Conservation (phyloP, 1,140 invertebrate genomes). For the Akabosia matsudoensis region DNA sequence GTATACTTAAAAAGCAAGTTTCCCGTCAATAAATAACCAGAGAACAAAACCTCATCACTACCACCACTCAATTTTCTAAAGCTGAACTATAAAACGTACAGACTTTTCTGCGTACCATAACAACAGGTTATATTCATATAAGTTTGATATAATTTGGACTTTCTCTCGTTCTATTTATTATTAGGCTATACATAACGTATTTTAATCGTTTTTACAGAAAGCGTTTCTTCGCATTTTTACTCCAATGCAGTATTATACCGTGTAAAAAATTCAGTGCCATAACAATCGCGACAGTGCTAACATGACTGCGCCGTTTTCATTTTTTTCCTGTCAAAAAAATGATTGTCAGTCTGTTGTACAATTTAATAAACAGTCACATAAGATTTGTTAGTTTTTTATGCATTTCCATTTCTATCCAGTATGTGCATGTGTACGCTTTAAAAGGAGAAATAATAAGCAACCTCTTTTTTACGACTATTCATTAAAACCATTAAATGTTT, state of each 20-base stretch:
- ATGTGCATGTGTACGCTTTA: no score
- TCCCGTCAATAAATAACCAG: not conserved
- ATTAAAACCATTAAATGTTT: not conserved
- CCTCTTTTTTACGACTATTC: not conserved
- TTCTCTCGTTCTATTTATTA: no score
- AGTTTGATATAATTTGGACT: not conserved
- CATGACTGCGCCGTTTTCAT: no score
- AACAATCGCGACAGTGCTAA: no score
- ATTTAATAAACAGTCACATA: no score
- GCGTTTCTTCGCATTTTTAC: no score
- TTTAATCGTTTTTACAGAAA: no score
- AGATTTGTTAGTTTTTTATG: no score
- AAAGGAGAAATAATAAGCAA: not conserved
- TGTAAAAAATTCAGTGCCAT: conserved; percentile 2
- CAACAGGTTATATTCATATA: not conserved
- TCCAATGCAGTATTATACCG: conserved; percentile 14
- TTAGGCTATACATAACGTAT: no score
- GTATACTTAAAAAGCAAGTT: not conserved
- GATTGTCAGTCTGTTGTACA: no score
- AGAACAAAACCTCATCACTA: not conserved
- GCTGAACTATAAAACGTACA: not conserved
- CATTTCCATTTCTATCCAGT: no score
- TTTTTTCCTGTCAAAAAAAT: no score
- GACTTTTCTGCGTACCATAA: not conserved
- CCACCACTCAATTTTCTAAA: not conserved